A percentile compares a stretch with the other conserved stretches of the same genome.
Conservation (phyloP, 1,140 invertebrate genomes). For the Heliconius himera region DNA sequence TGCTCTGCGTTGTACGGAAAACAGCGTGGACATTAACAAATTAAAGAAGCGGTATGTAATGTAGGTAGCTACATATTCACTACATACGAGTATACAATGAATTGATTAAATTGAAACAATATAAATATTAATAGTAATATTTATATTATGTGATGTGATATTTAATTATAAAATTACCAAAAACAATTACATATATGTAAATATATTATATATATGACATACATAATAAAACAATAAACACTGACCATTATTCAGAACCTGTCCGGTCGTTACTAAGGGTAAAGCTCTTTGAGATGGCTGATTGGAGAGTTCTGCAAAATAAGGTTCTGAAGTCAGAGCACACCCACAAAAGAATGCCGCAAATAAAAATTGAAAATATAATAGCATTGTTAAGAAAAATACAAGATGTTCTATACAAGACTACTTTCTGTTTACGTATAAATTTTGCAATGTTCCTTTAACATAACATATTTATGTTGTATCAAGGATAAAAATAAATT, state of each 20-base stretch:
- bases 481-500: neutral
- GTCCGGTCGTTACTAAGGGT: neutral
- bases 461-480: neutral
- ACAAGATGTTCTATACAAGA: neutral
- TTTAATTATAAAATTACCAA: no score
- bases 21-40: no score
- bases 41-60: no score
- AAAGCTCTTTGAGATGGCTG: neutral
- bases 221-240: neutral
- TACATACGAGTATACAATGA: no score
- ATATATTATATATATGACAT: no score
- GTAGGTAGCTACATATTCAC: no score
- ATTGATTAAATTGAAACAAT: no score
- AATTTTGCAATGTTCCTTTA: neutral
- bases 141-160: no score
- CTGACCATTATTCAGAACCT: neutral
- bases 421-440: neutral
- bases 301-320: neutral
- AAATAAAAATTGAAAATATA: conserved; percentile 1
- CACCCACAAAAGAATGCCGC: neutral
- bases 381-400: neutral
- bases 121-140: no score
- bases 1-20: no score
- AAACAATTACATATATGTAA: no score
- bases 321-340: neutral